These are phyloP conservation scores for human DNA, from an alignment of 2,113 vertebrate genomes.

Conservation along the genomic window GRCh38 chr6:150624001-150624500, in stretches of 20 bases:
- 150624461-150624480: background rate
- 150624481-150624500: background rate
- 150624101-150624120: background rate
- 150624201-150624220: background rate
- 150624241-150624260: background rate
- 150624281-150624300: background rate
- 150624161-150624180: background rate
- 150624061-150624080: too few relatives aligned
- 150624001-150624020: background rate
- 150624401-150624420: too few relatives aligned
- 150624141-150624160: too few relatives aligned
- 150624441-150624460: accelerated
- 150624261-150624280: background rate
- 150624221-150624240: background rate
- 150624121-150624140: background rate
- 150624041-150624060: background rate
- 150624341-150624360: background rate
- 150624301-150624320: background rate
- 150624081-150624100: background rate
- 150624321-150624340: background rate
- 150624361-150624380: background rate
- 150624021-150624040: background rate
- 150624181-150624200: background rate
- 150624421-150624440: background rate
- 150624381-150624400: background rate